Percentiles rank a stretch among this genome's conserved stretches.
These are phyloP conservation scores for Brachionus manjavacas DNA, from an alignment of 1,140 invertebrate species.

Conservation along the genomic window DNA sequence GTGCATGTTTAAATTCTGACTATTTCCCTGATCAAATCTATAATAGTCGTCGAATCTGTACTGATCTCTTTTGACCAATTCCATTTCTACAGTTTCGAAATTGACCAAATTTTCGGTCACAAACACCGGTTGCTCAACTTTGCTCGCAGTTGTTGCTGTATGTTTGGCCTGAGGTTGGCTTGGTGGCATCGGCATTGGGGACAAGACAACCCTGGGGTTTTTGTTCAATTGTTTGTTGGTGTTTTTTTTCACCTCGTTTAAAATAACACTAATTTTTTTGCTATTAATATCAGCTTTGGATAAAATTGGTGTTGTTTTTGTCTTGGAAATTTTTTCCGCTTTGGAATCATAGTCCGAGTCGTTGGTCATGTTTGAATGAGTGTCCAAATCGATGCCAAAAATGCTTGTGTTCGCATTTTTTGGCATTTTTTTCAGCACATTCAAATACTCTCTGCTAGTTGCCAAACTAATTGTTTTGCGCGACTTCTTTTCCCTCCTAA, in stretches of 20 bases:
- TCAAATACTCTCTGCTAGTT: slow-evolving; percentile 9
- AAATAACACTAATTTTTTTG: neutral
- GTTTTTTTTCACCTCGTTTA: neutral
- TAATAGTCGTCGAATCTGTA: slow-evolving; percentile 23
- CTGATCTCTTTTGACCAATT: slow-evolving; percentile 26
- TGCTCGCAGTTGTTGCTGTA: neutral
- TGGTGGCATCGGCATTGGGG: neutral
- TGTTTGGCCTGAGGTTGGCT: neutral
- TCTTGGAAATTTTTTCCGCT: neutral
- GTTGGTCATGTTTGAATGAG: neutral
- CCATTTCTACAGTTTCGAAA: slow-evolving; percentile 3
- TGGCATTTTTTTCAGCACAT: neutral
- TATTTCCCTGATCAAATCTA: neutral
- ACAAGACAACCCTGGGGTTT: neutral
- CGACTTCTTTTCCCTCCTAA: neutral
- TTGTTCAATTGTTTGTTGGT: neutral
- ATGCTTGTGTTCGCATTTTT: neutral
- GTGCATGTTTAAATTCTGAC: neutral
- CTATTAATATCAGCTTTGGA: neutral
- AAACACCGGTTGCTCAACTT: neutral
- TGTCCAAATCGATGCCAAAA: neutral
- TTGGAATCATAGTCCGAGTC: neutral
- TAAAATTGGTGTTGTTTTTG: neutral
- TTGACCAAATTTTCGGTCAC: neutral
- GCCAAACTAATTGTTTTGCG: neutral